Evolutionary conservation across 2,113 vertebrate species (phyloP).

Genomic region (Ursus arctos): DNA sequence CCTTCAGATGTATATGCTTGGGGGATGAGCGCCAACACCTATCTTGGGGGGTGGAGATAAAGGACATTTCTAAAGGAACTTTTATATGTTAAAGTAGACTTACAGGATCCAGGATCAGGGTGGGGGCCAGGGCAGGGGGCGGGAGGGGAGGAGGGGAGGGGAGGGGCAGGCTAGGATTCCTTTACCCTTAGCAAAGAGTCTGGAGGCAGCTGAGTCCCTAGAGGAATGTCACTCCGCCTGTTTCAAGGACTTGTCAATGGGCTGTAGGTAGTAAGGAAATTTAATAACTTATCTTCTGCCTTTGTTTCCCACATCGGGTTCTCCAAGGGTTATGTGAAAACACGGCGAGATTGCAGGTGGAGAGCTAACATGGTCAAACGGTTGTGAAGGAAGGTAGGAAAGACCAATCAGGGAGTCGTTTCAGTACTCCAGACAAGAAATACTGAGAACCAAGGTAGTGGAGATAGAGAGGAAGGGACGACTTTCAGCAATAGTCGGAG

Average conservation of each 20-base stretch:
- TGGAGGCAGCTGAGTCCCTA: no score
- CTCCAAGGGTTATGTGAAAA: background rate
- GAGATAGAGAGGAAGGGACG: background rate
- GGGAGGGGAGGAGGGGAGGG: rapidly evolving
- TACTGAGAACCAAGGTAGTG: background rate
- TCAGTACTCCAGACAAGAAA: background rate
- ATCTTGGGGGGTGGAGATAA: no score
- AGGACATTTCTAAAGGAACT: no score
- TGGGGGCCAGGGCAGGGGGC: no score
- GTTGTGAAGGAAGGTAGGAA: background rate
- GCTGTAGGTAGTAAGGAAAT: background rate
- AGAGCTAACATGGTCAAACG: background rate
- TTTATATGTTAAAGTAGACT: no score
- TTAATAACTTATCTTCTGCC: background rate
- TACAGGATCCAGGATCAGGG: no score
- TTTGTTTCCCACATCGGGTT: background rate
- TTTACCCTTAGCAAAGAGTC: no score
- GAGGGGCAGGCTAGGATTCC: no score
- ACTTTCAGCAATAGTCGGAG: background rate
- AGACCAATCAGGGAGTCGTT: background rate
- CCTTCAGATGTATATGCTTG: no score
- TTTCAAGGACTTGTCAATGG: no score
- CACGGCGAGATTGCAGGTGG: background rate
- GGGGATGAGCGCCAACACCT: no score
- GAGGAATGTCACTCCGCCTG: no score